Evolutionary conservation across 2,113 vertebrate genomes (phyloP).

Genomic region (Xiphophorus maculatus): DNA sequence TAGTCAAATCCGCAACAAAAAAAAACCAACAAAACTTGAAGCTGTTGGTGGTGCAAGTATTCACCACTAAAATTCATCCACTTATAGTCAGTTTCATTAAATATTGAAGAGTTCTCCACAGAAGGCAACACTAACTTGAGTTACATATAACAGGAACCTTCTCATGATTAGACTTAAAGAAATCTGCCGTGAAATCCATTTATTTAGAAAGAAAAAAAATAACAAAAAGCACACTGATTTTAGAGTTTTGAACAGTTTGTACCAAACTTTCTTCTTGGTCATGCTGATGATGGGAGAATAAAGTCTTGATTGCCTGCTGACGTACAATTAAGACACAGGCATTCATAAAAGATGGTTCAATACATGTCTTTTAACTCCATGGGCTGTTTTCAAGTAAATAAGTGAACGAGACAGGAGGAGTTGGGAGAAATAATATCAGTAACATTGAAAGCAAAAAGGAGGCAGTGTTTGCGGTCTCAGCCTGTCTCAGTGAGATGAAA

Average conservation of each 20-base stretch:
- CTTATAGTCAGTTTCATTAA: background rate
- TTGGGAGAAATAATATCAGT: background rate
- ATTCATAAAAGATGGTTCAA: conserved; percentile 15
- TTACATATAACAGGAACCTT: background rate
- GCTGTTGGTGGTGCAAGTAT: background rate
- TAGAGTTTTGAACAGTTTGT: background rate
- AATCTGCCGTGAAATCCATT: background rate
- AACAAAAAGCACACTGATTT: background rate
- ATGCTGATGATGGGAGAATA: background rate
- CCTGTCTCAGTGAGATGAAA: conserved; percentile 8
- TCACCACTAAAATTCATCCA: background rate
- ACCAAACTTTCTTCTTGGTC: background rate
- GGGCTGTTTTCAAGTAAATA: background rate
- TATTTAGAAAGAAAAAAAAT: background rate
- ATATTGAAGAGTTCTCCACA: background rate
- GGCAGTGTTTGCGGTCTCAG: conserved; percentile 19
- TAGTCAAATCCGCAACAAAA: background rate
- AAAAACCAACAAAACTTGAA: background rate
- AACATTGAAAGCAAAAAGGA: conserved; percentile 25
- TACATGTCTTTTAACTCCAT: background rate
- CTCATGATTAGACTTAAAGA: background rate
- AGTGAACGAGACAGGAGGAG: background rate
- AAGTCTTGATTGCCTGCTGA: conserved; percentile 11
- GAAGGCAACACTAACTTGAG: conserved; percentile 2
- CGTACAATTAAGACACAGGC: conserved; percentile 19